phyloP scores from a whole-genome alignment of 2,888 invertebrate species.

The Augochlorella aurata region DNA sequence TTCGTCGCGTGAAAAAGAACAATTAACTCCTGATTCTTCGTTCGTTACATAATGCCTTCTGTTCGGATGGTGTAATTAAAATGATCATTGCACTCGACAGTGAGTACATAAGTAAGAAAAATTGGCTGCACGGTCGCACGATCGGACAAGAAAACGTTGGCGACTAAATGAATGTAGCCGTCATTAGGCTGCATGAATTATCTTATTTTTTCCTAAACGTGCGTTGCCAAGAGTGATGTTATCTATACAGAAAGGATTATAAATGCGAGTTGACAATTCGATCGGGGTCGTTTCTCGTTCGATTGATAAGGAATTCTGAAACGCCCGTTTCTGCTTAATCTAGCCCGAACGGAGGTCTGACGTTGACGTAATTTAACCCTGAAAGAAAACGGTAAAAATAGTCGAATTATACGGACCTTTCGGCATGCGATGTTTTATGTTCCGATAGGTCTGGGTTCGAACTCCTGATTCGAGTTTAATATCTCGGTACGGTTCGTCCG shows the following conservation, averaged over 20 bases:
- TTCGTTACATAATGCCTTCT: not conserved
- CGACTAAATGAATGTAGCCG: not conserved
- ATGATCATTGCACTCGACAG: not conserved
- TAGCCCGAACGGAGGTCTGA: not conserved
- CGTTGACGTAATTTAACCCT: conserved; percentile 20
- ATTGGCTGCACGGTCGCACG: no score
- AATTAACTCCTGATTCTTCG: not conserved
- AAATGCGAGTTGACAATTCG: not conserved
- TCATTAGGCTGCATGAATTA: not conserved
- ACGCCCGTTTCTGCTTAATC: conserved; percentile 8
- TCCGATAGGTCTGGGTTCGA: not conserved
- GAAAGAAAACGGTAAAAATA: conserved; percentile 7
- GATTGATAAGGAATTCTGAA: not conserved
- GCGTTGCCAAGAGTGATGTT: not conserved
- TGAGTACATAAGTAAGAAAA: not conserved
- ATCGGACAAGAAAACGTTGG: not conserved
- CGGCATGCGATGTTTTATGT: not conserved
- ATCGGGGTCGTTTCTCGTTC: not conserved
- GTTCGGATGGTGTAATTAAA: not conserved
- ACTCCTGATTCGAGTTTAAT: not conserved
- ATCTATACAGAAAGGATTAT: not conserved
- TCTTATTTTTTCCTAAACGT: not conserved
- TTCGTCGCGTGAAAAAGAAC: not conserved
- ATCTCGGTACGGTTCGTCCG: not conserved
- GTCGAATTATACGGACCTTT: not conserved